Percentiles rank a stretch among this genome's conserved stretches.
Evolutionary conservation across 2,888 invertebrate species (phyloP).

Genomic region (Trisateles emortualis): DNA sequence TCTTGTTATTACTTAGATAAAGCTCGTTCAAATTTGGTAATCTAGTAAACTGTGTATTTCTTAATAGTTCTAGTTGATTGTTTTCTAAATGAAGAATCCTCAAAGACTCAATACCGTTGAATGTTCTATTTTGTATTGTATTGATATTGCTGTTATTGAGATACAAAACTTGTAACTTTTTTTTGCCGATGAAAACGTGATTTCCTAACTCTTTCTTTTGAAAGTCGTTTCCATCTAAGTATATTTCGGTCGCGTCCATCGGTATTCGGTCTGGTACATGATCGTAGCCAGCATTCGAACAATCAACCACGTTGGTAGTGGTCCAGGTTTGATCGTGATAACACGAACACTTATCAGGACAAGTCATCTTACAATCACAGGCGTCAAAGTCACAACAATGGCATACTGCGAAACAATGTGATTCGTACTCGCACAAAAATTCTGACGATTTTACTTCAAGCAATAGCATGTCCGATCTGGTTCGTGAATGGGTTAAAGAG

Average conservation of each 20-base stretch:
- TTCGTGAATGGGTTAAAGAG: conserved; percentile 90
- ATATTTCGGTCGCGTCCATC: conserved; percentile 96
- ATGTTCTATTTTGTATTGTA: conserved; percentile 92
- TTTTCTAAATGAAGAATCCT: conserved; percentile 92
- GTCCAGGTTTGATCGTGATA: conserved; percentile 95
- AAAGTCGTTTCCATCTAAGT: conserved; percentile 93
- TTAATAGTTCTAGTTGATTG: conserved; percentile 90
- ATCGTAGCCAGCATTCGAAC: conserved; percentile 91
- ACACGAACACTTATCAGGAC: conserved; percentile 94
- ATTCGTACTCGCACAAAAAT: conserved; percentile 93
- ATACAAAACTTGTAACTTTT: conserved; percentile 92
- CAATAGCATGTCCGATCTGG: conserved; percentile 88
- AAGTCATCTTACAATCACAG: conserved; percentile 97
- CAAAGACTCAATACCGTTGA: conserved; percentile 92
- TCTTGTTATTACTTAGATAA: conserved; percentile 92
- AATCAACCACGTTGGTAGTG: conserved; percentile 93
- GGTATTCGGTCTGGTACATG: conserved; percentile 93
- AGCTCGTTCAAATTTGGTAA: conserved; percentile 91
- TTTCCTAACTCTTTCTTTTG: conserved; percentile 89
- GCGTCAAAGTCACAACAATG: conserved; percentile 97
- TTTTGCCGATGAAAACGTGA: conserved; percentile 95
- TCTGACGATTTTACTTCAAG: conserved; percentile 91
- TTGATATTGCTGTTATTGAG: conserved; percentile 93
- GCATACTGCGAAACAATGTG: conserved; percentile 94
- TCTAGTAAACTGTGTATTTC: conserved; percentile 93